phyloP scores from a whole-genome alignment of 2,797 vertebrate genomes.

The Halcyon chelicuti region DNA sequence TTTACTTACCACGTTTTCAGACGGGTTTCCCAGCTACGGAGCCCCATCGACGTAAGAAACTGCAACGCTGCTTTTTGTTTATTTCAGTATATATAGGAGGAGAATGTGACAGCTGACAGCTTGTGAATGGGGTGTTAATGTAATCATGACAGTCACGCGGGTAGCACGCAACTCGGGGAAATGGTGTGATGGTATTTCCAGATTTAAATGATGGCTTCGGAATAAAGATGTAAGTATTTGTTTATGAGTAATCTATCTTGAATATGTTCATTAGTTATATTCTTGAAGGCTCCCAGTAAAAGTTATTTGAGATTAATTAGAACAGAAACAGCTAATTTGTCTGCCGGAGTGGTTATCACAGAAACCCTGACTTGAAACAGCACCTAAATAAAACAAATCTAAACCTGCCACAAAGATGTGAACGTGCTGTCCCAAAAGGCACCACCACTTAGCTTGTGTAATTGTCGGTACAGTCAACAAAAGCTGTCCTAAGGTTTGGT shows the following conservation, averaged over 20 bases:
- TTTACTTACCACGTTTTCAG: constrained; percentile 54
- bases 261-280: constrained; percentile 68
- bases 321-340: constrained; percentile 69
- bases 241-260: constrained; percentile 62
- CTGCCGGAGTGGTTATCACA: constrained; percentile 59
- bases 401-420: constrained; percentile 65
- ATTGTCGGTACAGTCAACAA: constrained; percentile 71
- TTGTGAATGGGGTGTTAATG: constrained; percentile 68
- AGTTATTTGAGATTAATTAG: constrained; percentile 73
- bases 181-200: constrained; percentile 54
- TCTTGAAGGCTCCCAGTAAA: constrained; percentile 49
- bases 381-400: constrained; percentile 69
- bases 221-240: constrained; percentile 65
- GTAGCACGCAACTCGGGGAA: constrained; percentile 51
- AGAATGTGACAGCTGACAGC: constrained; percentile 74
- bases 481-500: constrained; percentile 67
- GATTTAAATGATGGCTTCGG: constrained; percentile 50
- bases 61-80: constrained; percentile 57
- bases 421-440: constrained; percentile 47
- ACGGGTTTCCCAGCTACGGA: constrained; percentile 68
- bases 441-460: constrained; percentile 51
- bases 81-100: constrained; percentile 66
- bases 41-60: constrained; percentile 67
- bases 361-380: constrained; percentile 67
- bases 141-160: constrained; percentile 59